Evolutionary conservation across 2,888 invertebrate genomes (phyloP), one percentile per base, ranked within the genome.

Genomic region (Bruchidius siliquastri): DNA sequence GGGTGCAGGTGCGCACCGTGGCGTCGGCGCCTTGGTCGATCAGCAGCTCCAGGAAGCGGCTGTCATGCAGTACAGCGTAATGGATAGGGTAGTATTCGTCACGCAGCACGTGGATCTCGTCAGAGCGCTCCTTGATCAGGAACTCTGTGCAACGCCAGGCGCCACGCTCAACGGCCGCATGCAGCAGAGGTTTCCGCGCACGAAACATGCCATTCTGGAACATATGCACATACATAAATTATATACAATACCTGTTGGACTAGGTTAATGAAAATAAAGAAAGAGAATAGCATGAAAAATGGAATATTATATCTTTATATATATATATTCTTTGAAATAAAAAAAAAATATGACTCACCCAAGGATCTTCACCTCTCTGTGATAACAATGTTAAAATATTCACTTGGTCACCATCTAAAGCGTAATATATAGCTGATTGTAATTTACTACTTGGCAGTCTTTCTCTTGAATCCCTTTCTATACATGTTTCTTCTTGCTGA

Each of bases 81-180:
- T 93, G 92, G 74, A 94, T 91, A n/a, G 94, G 93, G 84, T 92
- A 93, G 84, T 93, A 93, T 86, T 93, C 93, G 82, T 93, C 92
- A 84, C 91, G 92, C 74, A 92, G 90, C 76, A 91, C 88, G 84
- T 92, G 92, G 70, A 93, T 91, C 85, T 92, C 92, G 79, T 92
- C 92, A 67, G 90, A 89, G 68, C 92, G 83, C 78, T 91, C 90
- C 1, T 89, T 88, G 10, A 92, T 90, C 75, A 93, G 84, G 81
- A 90, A 91, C 81, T 91, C 91, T 1, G 92, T 92, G 85, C 92
- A 92, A 77, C 90, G 89, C 92, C 92, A 92, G 30, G 93, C 92
- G 21, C 91, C 92, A 49, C 92, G 86, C 81, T 92, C 92, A 80
- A 92, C 92, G 0, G 92, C 92, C 73, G 92, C 89, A 81, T 92